These are phyloP conservation scores for Elegia similella DNA, from an alignment of 2,888 invertebrate species.

Conservation along the genomic window DNA sequence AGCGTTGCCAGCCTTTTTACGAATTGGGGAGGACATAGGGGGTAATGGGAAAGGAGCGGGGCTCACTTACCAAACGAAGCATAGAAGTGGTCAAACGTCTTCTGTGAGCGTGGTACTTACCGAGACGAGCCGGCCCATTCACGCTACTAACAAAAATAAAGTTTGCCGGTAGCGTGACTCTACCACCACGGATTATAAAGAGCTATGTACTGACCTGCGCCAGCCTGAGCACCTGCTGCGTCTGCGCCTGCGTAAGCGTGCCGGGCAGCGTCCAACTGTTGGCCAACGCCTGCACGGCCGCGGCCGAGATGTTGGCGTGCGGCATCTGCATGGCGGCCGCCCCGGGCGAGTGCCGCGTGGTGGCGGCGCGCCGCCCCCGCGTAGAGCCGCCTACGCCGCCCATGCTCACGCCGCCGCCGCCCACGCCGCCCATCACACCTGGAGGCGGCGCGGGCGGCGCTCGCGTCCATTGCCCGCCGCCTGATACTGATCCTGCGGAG, in stretches of 20 bases:
- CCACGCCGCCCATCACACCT: conserved; percentile 47
- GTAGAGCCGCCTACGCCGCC: conserved; percentile 49
- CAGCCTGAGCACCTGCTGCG: conserved; percentile 75
- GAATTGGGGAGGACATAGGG: too few relatives aligned
- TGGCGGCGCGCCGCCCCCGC: conserved; percentile 55
- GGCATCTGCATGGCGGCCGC: conserved; percentile 66
- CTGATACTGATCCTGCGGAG: conserved; percentile 55
- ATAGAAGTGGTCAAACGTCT: too few relatives aligned
- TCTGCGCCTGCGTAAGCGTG: conserved; percentile 70
- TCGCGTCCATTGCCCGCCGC: conserved; percentile 89
- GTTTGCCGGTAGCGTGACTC: too few relatives aligned
- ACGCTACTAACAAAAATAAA: too few relatives aligned
- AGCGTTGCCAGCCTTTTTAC: too few relatives aligned
- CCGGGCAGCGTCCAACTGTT: conserved; percentile 66
- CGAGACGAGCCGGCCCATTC: too few relatives aligned
- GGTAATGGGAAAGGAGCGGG: too few relatives aligned
- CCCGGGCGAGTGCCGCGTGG: conserved; percentile 55
- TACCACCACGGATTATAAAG: too few relatives aligned
- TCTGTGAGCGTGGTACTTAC: too few relatives aligned
- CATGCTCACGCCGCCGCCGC: conserved; percentile 39
- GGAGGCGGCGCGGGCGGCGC: conserved; percentile 88
- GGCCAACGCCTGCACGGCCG: conserved; percentile 68
- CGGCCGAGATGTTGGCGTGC: conserved; percentile 62
- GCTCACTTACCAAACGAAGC: too few relatives aligned
- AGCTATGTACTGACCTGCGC: conserved; percentile 57